phyloP scores from a whole-genome alignment of 2,113 vertebrate species.

The Silurus meridionalis region DNA sequence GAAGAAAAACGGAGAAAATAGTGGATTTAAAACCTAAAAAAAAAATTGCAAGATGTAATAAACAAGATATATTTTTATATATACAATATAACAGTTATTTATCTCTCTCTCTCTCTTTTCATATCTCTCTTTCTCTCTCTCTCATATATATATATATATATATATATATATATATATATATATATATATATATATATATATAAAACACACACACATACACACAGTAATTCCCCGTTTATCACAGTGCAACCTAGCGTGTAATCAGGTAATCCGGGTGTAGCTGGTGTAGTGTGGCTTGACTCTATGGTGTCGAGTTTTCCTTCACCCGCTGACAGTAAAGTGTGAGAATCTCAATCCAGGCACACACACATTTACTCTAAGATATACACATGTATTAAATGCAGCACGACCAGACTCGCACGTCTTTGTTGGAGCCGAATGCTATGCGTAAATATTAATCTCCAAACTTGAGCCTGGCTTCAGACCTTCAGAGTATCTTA shows the following conservation, averaged over 20 bases:
- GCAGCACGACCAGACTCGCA: background rate
- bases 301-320: background rate
- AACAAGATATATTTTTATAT: too few relatives aligned
- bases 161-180: too few relatives aligned
- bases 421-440: background rate
- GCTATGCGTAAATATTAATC: background rate
- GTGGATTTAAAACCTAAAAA: background rate
- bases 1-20: constrained; percentile 9
- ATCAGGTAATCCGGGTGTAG: background rate
- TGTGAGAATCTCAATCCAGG: constrained; percentile 14
- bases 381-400: background rate
- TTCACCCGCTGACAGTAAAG: constrained; percentile 1
- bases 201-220: too few relatives aligned
- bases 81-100: too few relatives aligned
- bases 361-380: constrained; percentile 1
- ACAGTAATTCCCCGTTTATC: too few relatives aligned
- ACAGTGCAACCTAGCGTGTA: background rate
- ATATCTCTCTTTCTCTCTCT: too few relatives aligned
- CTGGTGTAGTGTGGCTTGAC: background rate
- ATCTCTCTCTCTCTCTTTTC: too few relatives aligned
- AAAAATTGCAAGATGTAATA: too few relatives aligned
- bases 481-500: background rate
- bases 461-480: background rate
- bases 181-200: too few relatives aligned
- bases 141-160: too few relatives aligned